A percentile compares a stretch with the other conserved stretches of the same genome.
These are phyloP conservation scores for Pelusios castaneus DNA, from an alignment of 2,113 vertebrate genomes.

Conservation along the genomic window DNA sequence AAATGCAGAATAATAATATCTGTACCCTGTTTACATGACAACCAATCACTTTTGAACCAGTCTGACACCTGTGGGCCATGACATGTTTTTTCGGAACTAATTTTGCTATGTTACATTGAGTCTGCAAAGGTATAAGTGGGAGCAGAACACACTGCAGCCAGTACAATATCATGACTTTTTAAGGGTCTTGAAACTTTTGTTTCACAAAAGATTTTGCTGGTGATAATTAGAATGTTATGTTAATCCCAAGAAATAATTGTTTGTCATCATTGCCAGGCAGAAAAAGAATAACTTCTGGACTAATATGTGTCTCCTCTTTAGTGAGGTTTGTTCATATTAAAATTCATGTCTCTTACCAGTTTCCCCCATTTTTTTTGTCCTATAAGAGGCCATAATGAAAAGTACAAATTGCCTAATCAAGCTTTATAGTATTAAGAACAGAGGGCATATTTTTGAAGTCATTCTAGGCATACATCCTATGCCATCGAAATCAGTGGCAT, in stretches of 20 bases:
- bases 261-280: not conserved
- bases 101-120: not conserved
- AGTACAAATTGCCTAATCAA: slow-evolving; percentile 39
- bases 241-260: slow-evolving; percentile 22
- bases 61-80: not conserved
- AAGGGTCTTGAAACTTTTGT: not conserved
- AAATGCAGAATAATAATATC: not conserved
- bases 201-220: not conserved
- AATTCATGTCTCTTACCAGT: slow-evolving; percentile 36
- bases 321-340: slow-evolving; percentile 44
- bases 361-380: slow-evolving; percentile 30
- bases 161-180: not conserved
- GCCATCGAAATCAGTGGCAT: slow-evolving; percentile 41
- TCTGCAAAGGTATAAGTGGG: not conserved
- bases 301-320: slow-evolving; percentile 12
- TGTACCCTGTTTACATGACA: not conserved
- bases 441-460: slow-evolving; percentile 2
- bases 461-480: slow-evolving; percentile 34
- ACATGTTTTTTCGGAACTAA: not conserved
- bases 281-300: slow-evolving; percentile 40
- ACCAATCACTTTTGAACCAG: not conserved
- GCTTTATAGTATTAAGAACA: slow-evolving; percentile 36
- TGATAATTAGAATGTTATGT: slow-evolving; percentile 14
- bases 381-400: slow-evolving; percentile 43
- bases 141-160: not conserved